phyloP scores from a whole-genome alignment of 2,113 vertebrate genomes.

The Silurus glanis region DNA sequence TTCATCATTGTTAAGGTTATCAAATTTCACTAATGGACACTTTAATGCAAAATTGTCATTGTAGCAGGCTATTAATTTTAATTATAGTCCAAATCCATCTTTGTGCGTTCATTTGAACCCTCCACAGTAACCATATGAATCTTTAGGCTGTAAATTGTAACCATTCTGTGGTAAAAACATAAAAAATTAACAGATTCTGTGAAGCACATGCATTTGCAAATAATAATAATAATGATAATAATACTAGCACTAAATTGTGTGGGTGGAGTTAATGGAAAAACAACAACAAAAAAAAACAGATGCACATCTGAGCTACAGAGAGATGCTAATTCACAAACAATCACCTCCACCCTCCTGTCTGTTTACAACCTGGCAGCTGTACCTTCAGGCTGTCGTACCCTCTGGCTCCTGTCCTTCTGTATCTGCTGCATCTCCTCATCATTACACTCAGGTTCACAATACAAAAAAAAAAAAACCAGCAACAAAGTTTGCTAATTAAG shows the following conservation, averaged over 20 bases:
- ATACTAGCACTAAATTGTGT: not conserved
- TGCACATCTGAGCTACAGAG: not conserved
- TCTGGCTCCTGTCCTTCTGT: not conserved
- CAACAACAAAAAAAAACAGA: not conserved
- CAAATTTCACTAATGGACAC: too few relatives aligned
- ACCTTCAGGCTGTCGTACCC: conserved; percentile 1
- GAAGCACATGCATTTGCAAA: not conserved
- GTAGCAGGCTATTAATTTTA: too few relatives aligned
- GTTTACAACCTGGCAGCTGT: conserved; percentile 9
- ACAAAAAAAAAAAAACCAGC: not conserved
- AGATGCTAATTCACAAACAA: not conserved
- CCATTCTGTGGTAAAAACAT: not conserved
- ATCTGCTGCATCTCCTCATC: not conserved
- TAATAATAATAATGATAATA: too few relatives aligned
- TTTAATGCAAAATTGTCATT: too few relatives aligned
- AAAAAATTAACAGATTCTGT: not conserved
- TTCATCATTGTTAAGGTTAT: too few relatives aligned
- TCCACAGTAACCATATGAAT: too few relatives aligned
- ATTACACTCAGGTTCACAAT: not conserved
- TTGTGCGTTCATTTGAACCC: too few relatives aligned
- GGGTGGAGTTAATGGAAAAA: conserved; percentile 1
- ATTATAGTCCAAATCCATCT: too few relatives aligned
- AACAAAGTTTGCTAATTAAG: not conserved
- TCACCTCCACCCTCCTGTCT: not conserved
- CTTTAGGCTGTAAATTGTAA: too few relatives aligned